Conservation (phyloP, 2,888 invertebrate species). For the Stegophylla sp. region DNA sequence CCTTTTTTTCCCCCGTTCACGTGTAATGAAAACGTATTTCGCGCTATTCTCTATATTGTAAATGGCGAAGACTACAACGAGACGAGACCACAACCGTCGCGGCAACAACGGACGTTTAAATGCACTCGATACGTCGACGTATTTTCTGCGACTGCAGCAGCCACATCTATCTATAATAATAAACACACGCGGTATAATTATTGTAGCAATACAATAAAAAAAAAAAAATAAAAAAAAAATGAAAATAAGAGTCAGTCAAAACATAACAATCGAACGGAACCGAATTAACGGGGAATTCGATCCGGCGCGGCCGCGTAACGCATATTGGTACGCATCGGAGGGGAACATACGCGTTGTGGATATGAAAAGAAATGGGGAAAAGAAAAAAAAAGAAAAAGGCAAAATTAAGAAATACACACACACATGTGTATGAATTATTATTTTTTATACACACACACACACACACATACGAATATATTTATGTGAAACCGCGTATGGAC, state of each 20-base stretch:
- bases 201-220: background rate
- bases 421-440: constrained; percentile 25
- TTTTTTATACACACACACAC: background rate
- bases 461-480: no score
- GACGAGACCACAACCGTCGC: background rate
- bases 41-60: background rate
- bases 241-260: constrained; percentile 15
- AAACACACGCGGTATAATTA: background rate
- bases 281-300: constrained; percentile 55
- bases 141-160: background rate
- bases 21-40: constrained; percentile 1
- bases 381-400: constrained; percentile 24
- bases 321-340: background rate
- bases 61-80: background rate
- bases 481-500: constrained; percentile 40
- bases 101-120: constrained; percentile 7
- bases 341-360: no score
- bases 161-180: background rate
- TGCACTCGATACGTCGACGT: background rate
- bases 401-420: constrained; percentile 44
- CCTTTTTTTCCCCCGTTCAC: background rate
- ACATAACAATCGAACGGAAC: constrained; percentile 50
- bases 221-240: no score
- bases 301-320: constrained; percentile 53
- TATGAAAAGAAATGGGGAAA: constrained; percentile 29